Evolutionary conservation across 2,888 invertebrate genomes (phyloP), one percentile per base, ranked within the genome.

Genomic region (Pristionchus exspectatus): DNA sequence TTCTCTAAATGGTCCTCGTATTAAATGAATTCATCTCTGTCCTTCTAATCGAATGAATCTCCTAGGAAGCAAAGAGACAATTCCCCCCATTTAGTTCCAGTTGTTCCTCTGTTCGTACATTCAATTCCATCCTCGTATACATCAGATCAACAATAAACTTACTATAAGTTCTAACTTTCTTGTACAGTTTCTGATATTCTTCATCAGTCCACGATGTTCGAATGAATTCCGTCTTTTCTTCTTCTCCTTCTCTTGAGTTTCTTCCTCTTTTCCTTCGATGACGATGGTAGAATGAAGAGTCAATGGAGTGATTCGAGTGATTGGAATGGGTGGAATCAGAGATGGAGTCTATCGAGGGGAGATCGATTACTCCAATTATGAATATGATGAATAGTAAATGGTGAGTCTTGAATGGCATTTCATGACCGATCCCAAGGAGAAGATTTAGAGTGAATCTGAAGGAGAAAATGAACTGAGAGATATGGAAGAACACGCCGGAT

Each of bases 81-180:
- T 18, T 38, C 44, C 38, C 16, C 38, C 44, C 21, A 77, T 38
- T 77, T n/a, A 44, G 18, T 77, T 50, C 44, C 77, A 77, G 21
- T 24, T n/a, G 10, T 50, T 33, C 54, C 50, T 18, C 27, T 50
- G 7, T 54, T n/a, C 24, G 12, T 54, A 1, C 33, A 21, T 18
- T 18, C 18, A n/a, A 30, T 77, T 24, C 9, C 18, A 38, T 30
- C 16, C 77, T 14, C 38, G 12, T 24, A 24, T 16, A 9, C 30
- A 27, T 69, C 44, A 50, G 44, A 27, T 30, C 69, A 27, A 27
- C 27, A 69, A 69, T 27, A 69, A 74, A 88, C 93, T 92, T 81
- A 93, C 93, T 92, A 90, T 92, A 93, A n/a, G 93, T 93, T 33
- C 93, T 86, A 38, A 92, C 87, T 72, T 92, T 92, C 89, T 92